Conservation (phyloP, 2,888 invertebrate species). For the Eupsilia transversa region DNA sequence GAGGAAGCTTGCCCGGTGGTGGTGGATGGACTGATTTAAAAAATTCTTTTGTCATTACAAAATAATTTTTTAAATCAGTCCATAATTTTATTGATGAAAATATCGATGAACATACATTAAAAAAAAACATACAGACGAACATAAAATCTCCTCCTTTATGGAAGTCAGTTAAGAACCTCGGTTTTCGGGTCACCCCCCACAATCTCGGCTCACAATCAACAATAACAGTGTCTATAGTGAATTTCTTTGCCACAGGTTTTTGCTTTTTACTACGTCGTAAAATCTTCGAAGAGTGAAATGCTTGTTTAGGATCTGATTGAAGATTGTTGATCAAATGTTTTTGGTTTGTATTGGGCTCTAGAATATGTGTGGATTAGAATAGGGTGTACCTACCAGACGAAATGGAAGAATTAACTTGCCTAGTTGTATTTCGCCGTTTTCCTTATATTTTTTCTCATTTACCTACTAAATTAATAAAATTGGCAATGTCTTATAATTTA, state of each 20-base stretch:
- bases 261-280: slow-evolving; percentile 57
- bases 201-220: slow-evolving; percentile 66
- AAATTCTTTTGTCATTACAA: too few species aligned
- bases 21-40: too few species aligned
- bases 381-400: neutral
- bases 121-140: too few species aligned
- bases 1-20: too few species aligned
- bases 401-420: neutral
- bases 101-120: too few species aligned
- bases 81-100: too few species aligned
- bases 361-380: slow-evolving; percentile 1
- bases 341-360: neutral
- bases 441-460: neutral
- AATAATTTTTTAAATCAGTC: too few species aligned
- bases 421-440: neutral
- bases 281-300: slow-evolving; percentile 51
- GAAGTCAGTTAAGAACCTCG: too few species aligned
- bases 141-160: too few species aligned
- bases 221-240: slow-evolving; percentile 55
- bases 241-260: slow-evolving; percentile 52
- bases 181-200: slow-evolving; percentile 47
- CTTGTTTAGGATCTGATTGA: slow-evolving; percentile 43
- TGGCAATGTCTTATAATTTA: neutral
- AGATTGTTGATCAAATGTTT: slow-evolving; percentile 35
- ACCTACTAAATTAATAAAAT: neutral